phyloP scores from a whole-genome alignment of 2,888 invertebrate genomes.

The Drepana falcataria region DNA sequence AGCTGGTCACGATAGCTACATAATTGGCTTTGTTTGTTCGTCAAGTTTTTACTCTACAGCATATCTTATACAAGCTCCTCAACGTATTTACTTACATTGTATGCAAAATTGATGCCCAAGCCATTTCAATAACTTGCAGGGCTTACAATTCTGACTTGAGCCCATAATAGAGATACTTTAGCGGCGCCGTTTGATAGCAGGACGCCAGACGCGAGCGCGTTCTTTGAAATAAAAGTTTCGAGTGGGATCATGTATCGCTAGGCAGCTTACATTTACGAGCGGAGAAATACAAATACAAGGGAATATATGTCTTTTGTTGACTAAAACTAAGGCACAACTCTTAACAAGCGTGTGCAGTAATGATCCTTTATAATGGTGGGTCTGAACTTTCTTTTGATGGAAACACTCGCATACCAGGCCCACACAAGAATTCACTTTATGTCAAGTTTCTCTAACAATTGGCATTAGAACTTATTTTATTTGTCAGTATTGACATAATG shows the following conservation, averaged over 20 bases:
- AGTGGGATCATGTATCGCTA: conserved; percentile 42
- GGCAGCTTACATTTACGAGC: conserved; percentile 21
- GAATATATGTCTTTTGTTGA: conserved; percentile 30
- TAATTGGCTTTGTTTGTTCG: too few relatives aligned
- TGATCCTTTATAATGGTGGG: conserved; percentile 24
- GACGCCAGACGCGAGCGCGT: conserved; percentile 22
- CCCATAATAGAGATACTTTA: conserved; percentile 30
- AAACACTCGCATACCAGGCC: conserved; percentile 45
- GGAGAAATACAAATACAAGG: conserved; percentile 7
- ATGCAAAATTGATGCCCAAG: background rate
- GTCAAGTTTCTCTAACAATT: conserved; percentile 51
- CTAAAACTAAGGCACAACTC: conserved; percentile 20
- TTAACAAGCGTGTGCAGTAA: conserved; percentile 9
- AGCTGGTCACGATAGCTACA: too few relatives aligned
- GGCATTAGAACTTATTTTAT: conserved; percentile 46
- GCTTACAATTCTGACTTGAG: conserved; percentile 14
- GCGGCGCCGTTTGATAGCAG: conserved; percentile 29
- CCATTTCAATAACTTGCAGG: conserved; percentile 6
- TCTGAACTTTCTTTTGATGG: conserved; percentile 42
- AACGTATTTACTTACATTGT: background rate
- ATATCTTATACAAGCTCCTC: too few relatives aligned
- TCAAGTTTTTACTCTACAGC: too few relatives aligned
- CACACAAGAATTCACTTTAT: conserved; percentile 49
- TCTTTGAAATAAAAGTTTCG: conserved; percentile 54
- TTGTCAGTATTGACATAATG: conserved; percentile 4